phyloP scores from a whole-genome alignment of 2,113 vertebrate species.

The Apodemus speciosus region DNA sequence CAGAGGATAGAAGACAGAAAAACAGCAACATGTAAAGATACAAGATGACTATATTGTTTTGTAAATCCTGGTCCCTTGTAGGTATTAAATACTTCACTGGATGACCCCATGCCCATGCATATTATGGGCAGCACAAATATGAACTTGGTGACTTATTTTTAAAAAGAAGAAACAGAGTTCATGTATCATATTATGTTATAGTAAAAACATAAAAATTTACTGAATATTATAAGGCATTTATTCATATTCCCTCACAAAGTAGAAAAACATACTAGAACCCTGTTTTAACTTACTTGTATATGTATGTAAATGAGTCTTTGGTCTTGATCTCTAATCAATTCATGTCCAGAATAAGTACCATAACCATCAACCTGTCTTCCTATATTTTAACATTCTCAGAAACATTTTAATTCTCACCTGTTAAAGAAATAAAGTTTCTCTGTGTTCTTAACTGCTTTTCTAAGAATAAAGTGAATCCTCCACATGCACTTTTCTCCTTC shows the following conservation, averaged over 20 bases:
- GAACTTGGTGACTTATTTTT: neutral
- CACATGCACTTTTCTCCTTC: neutral
- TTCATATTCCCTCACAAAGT: constrained; percentile 18
- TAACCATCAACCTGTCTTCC: constrained; percentile 58
- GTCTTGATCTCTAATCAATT: constrained; percentile 56
- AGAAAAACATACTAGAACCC: neutral
- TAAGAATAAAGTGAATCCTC: neutral
- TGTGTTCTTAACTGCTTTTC: constrained; percentile 48
- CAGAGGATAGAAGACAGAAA: neutral
- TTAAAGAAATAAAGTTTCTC: constrained; percentile 56
- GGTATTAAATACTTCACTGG: neutral
- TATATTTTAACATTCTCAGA: neutral
- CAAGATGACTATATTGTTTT: neutral
- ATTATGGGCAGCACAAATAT: neutral
- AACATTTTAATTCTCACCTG: constrained; percentile 53
- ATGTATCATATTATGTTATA: neutral
- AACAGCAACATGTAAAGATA: neutral
- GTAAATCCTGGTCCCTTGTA: neutral
- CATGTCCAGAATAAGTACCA: constrained; percentile 48
- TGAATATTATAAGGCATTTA: constrained; percentile 13
- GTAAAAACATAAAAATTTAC: constrained; percentile 21
- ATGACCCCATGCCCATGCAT: neutral
- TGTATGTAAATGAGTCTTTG: neutral
- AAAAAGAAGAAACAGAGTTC: neutral
- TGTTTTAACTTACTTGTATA: constrained; percentile 26